Percentiles rank a stretch among this genome's conserved stretches.
These are phyloP conservation scores for Chydorus sphaericus DNA, from an alignment of 2,888 invertebrate species.

Conservation along the genomic window DNA sequence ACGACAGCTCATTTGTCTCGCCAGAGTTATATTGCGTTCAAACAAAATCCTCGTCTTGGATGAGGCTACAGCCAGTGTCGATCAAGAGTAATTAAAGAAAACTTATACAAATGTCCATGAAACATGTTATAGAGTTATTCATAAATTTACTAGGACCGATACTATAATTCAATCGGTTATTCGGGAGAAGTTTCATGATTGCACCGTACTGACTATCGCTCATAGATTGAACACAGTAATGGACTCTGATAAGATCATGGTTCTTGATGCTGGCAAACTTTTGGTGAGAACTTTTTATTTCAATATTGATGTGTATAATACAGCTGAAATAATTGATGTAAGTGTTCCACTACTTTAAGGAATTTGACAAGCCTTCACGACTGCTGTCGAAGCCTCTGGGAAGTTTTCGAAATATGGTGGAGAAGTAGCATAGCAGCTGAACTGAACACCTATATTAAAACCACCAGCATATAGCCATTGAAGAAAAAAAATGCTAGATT, in stretches of 20 bases:
- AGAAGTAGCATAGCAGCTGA: too few species aligned
- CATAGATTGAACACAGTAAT: slow-evolving; percentile 15
- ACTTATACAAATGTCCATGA: neutral
- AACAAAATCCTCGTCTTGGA: slow-evolving; percentile 75
- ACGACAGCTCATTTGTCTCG: slow-evolving; percentile 74
- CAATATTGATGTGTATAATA: too few species aligned
- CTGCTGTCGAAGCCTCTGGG: neutral
- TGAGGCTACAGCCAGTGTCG: slow-evolving; percentile 90
- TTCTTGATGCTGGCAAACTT: slow-evolving; percentile 17
- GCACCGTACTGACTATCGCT: slow-evolving; percentile 14
- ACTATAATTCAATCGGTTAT: slow-evolving; percentile 12
- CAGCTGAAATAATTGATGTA: too few species aligned
- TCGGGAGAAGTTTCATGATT: slow-evolving; percentile 11
- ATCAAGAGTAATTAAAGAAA: slow-evolving; percentile 70
- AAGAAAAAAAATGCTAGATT: too few species aligned
- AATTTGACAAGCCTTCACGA: slow-evolving; percentile 1
- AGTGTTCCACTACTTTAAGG: too few species aligned
- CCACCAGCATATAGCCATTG: too few species aligned
- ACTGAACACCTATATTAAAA: too few species aligned
- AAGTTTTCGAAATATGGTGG: too few species aligned
- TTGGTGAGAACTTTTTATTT: too few species aligned
- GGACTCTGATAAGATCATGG: slow-evolving; percentile 13
- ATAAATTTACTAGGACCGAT: slow-evolving; percentile 13
- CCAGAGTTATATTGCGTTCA: slow-evolving; percentile 68
- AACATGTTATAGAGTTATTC: too few species aligned